Evolutionary conservation across 2,888 invertebrate genomes (phyloP), one percentile per base, ranked within the genome.

Genomic region (Drosophila phalerata): DNA sequence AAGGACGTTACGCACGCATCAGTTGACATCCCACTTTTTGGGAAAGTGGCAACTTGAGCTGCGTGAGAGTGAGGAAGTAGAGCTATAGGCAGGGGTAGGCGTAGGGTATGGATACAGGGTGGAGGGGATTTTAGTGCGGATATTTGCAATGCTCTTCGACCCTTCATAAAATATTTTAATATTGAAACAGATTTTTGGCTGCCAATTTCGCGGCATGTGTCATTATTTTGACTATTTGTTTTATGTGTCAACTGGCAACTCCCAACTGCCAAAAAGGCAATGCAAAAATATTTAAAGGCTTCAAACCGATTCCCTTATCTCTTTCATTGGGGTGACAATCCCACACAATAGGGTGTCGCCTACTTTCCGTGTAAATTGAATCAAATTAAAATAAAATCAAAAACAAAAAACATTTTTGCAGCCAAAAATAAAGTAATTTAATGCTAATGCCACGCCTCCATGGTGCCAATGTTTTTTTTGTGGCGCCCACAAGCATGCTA

Each of bases 131-230:
- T 73, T 60, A 49, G 69, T 69, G 49, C 28, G 25, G 19, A 52
- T 73, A 58, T 77, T 63, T 73, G 34, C 51, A 43, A 56, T 61
- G 53, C 32, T 19, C 28, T 11, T 57, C 63, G 58, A 60, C 61
- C 61, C 45, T 55, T 73, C 76, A 87, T 87, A 88, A 89, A 89
- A 89, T 89, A 81, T 89, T 89, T 75, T 85, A 87, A 85, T 85
- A 85, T 87, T 89, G 88, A 69, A 63, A 73, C 88, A 70, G 70
- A 73, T 84, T 85, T 85, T 75, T 67, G 55, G 45, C 34, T 55
- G 65, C 48, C 25, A 42, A 30, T 13, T 56, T 13, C 19, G 38
- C 48, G 77, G 68, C 65, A 73, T 69, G 71, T 79, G 88, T 75
- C 69, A 81, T 87, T 85, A 85, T 87, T 74, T 47, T 79, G 55